Conservation (phyloP, 2,113 vertebrate genomes). For the Pachyramphus minor region DNA sequence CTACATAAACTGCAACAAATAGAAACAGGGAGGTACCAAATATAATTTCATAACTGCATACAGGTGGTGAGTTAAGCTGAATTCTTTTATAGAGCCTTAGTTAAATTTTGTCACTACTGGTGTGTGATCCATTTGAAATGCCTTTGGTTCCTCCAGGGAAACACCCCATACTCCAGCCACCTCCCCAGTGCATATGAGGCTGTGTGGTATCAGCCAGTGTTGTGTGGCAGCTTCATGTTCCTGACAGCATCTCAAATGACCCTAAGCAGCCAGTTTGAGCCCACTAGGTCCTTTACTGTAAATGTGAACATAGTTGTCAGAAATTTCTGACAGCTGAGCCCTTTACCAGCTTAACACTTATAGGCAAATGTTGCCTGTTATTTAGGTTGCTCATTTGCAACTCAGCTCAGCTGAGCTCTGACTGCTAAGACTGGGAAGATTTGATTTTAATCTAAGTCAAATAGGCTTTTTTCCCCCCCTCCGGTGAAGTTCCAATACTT, state of each 20-base stretch:
- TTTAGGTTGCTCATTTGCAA: not conserved
- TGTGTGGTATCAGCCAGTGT: accelerated
- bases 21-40: not conserved
- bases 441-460: not conserved
- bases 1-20: not conserved
- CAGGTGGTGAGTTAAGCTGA: not conserved
- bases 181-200: not conserved
- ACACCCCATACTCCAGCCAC: not conserved
- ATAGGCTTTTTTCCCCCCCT: no score
- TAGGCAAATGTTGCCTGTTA: not conserved
- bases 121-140: not conserved
- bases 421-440: not conserved
- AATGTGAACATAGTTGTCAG: not conserved
- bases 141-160: not conserved
- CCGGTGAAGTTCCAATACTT: not conserved
- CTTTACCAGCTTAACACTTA: not conserved
- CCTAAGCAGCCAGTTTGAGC: not conserved
- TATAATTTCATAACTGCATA: not conserved
- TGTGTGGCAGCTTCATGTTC: not conserved
- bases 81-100: not conserved
- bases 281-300: not conserved
- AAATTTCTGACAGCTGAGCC: not conserved
- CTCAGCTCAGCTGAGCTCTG: not conserved
- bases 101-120: not conserved
- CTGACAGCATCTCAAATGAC: not conserved